A percentile compares a stretch with the other conserved stretches of the same genome.
Evolutionary conservation across 2,888 invertebrate genomes (phyloP).

Genomic region (Polydrusus cervinus): DNA sequence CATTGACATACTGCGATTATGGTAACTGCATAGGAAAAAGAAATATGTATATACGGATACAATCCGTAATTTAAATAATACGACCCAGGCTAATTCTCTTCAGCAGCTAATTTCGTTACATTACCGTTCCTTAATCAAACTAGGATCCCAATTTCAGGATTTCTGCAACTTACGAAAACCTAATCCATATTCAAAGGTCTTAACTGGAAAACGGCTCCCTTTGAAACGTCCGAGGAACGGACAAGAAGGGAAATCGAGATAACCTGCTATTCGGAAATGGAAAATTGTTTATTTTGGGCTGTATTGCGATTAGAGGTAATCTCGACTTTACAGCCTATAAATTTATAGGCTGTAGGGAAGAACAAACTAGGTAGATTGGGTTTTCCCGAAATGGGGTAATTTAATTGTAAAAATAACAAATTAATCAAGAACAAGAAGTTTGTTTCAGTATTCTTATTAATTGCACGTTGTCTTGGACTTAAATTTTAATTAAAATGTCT

Average conservation of each 20-base stretch:
- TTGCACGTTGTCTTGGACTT: too few relatives aligned
- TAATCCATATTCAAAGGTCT: conserved; percentile 30
- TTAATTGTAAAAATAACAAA: not conserved
- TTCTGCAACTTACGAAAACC: conserved; percentile 20
- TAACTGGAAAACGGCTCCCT: conserved; percentile 20
- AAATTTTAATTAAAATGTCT: too few relatives aligned
- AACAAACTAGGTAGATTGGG: conserved; percentile 1
- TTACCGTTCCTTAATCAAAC: conserved; percentile 34
- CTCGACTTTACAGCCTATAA: conserved; percentile 6
- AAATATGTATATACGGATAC: too few relatives aligned
- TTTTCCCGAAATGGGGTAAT: conserved; percentile 1
- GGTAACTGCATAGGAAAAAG: too few relatives aligned
- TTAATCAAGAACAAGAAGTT: not conserved
- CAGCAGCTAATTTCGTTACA: conserved; percentile 25
- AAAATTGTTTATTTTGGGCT: conserved; percentile 21
- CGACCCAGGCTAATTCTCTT: not conserved
- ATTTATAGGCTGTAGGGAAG: conserved; percentile 3
- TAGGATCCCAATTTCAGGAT: conserved; percentile 21
- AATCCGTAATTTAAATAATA: not conserved
- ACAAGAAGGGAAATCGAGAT: conserved; percentile 7
- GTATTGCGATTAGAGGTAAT: conserved; percentile 6
- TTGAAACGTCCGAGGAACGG: conserved; percentile 17
- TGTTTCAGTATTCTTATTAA: too few relatives aligned
- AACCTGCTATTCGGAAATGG: conserved; percentile 10
- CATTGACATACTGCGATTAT: too few relatives aligned